These are phyloP conservation scores for Drosophila funebris DNA, from an alignment of 1,140 invertebrate genomes.

Conservation along the genomic window DNA sequence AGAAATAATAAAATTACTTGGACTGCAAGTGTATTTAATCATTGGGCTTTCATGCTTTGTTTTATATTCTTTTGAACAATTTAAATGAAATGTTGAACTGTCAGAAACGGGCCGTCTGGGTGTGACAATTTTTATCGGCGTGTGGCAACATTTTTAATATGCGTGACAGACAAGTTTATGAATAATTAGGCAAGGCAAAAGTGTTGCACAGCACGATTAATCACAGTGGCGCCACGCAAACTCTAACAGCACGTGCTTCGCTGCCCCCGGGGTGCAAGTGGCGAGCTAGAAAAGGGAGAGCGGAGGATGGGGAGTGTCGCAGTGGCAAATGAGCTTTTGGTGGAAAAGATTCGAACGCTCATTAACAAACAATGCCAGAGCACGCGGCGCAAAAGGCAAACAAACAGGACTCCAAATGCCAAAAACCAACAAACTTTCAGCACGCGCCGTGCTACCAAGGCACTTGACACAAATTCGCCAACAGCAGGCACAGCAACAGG, in stretches of 20 bases:
- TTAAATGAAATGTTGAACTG: constrained; percentile 65
- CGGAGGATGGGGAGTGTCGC: not conserved
- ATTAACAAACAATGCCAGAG: constrained; percentile 50
- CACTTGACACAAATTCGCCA: constrained; percentile 76
- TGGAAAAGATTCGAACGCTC: constrained; percentile 44
- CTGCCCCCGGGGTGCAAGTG: constrained; percentile 14
- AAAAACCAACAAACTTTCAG: constrained; percentile 74
- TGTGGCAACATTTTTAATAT: constrained; percentile 64
- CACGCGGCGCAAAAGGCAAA: constrained; percentile 35
- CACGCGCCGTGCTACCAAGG: constrained; percentile 57
- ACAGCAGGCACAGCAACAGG: constrained; percentile 41
- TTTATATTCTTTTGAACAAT: constrained; percentile 18
- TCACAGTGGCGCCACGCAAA: constrained; percentile 35
- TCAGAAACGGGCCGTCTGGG: constrained; percentile 32
- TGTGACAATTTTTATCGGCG: constrained; percentile 51
- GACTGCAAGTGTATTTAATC: not conserved
- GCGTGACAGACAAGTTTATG: constrained; percentile 67
- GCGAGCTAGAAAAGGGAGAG: no score
- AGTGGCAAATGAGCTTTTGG: constrained; percentile 3
- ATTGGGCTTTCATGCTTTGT: not conserved
- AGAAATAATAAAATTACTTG: not conserved
- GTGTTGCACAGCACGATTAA: constrained; percentile 60
- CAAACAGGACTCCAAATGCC: constrained; percentile 59
- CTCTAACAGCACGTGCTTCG: constrained; percentile 21
- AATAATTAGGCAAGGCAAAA: constrained; percentile 65